Base-by-base conservation (phyloP, 2,113 vertebrate species). In the Mesitornis unicolor region DNA sequence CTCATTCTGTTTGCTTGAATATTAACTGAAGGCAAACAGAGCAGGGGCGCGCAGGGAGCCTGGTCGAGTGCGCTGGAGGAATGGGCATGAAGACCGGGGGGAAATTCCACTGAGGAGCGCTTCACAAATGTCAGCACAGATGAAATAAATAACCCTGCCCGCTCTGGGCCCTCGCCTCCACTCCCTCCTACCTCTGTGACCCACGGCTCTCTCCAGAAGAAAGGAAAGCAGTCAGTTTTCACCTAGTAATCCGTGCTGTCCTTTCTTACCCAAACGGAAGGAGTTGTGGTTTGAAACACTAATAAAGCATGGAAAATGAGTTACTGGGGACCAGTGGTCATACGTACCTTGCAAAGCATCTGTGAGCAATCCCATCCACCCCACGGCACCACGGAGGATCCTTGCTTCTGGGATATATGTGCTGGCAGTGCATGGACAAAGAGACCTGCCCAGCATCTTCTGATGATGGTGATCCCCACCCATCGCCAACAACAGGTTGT, bases 11-110 rank as follows among this genome's bases (percentile, higher is more conserved):
- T 96, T 90, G 94, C 92, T 90, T 42, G 82, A 95, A 75, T 83
- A 88, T 95, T 91, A 94, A 89, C 87, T 79, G 83, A 90, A 88
- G 85, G 87, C 89, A 97, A 95, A 90, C 93, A 94, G 86, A 90
- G 73, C 65, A 61, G 47, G 77, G 82, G 75, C 6, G 9, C 45
- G 75, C 45, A 8, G 78, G 82, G 74, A 94, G 82, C 64, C 79
- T 31, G 67, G 89, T 76, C 51, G 70, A 80, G 47, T 2, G 0
- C 2, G 1, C 43, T 11, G 16, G 61, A 89, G 82, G 64, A 92
- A 45, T 0, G 4, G 86, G 90, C 70, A 57, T 0, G 3, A 60
- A 64, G 63, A 43, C 48, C 1, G 2, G 36, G 45, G 76, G 54
- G 50, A 35, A 86, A 93, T 92, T 93, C 89, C 70, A n/a, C 87